Evolutionary conservation across 2,888 invertebrate genomes (phyloP).

Genomic region (Acanthosoma haemorrhoidale): DNA sequence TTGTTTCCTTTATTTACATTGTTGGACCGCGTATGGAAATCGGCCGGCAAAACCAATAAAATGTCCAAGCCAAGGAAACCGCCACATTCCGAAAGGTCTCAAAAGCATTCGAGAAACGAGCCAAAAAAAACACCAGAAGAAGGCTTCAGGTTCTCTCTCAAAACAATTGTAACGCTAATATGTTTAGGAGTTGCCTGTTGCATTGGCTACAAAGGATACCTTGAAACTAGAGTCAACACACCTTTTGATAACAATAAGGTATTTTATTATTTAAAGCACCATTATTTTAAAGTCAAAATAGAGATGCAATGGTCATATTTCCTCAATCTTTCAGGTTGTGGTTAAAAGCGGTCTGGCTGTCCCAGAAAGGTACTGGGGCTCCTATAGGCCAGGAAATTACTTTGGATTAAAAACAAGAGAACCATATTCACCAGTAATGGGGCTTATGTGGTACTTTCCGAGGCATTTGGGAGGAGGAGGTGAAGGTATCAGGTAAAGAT

Average conservation of each 20-base stretch:
- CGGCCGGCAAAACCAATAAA: background rate
- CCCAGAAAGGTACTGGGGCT: conserved; percentile 86
- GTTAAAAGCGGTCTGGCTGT: conserved; percentile 61
- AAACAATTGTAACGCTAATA: conserved; percentile 44
- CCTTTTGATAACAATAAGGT: conserved; percentile 75
- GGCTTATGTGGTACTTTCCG: conserved; percentile 94
- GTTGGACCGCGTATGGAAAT: background rate
- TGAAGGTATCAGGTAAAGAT: conserved; percentile 63
- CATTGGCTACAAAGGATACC: conserved; percentile 72
- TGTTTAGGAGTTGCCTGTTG: conserved; percentile 66
- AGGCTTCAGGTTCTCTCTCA: conserved; percentile 31
- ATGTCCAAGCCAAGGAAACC: conserved; percentile 34
- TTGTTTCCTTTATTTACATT: background rate
- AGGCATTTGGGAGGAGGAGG: conserved; percentile 59
- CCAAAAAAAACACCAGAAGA: background rate
- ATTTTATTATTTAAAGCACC: conserved; percentile 30
- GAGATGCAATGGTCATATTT: background rate
- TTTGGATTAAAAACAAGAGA: conserved; percentile 88
- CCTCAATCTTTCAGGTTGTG: conserved; percentile 57
- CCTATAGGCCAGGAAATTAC: conserved; percentile 81
- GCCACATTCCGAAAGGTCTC: background rate
- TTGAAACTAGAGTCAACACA: conserved; percentile 83
- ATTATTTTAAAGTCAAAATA: background rate
- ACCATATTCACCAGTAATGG: conserved; percentile 81
- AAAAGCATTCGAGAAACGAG: conserved; percentile 2